Conservation (phyloP, 2,888 invertebrate species). For the Plusia festucae region DNA sequence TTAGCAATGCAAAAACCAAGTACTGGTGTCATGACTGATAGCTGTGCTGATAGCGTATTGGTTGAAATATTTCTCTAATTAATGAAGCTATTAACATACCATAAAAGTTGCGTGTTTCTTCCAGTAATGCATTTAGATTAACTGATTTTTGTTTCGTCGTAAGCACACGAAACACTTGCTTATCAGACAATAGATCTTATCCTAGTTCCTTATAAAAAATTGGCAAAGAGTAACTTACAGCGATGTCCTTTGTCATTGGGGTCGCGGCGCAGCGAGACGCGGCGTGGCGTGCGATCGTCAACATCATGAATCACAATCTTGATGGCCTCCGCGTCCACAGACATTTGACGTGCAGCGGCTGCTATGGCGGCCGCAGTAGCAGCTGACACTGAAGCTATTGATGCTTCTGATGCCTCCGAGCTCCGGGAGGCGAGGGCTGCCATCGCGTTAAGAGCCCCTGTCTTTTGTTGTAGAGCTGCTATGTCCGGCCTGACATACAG, state of each 20-base stretch:
- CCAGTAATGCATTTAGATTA: too few relatives aligned
- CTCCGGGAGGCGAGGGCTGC: conserved; percentile 78
- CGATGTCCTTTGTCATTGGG: conserved; percentile 95
- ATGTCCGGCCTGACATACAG: conserved; percentile 91
- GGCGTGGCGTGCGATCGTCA: conserved; percentile 93
- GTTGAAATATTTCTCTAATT: too few relatives aligned
- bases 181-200: background rate
- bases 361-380: conserved; percentile 86
- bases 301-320: conserved; percentile 98
- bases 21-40: too few relatives aligned
- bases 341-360: conserved; percentile 93
- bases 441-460: conserved; percentile 87
- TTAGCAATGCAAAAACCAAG: too few relatives aligned
- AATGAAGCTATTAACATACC: too few relatives aligned
- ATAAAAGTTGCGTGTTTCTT: too few relatives aligned
- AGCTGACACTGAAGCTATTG: conserved; percentile 76
- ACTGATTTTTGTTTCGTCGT: too few relatives aligned
- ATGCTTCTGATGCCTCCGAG: conserved; percentile 74
- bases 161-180: background rate
- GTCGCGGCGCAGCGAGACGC: conserved; percentile 93
- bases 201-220: too few relatives aligned
- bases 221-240: conserved; percentile 92
- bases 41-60: too few relatives aligned
- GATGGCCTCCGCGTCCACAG: conserved; percentile 97
- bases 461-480: conserved; percentile 90